These are phyloP conservation scores for Agapornis canus DNA, from an alignment of 2,797 vertebrate genomes.

Conservation along the genomic window DNA sequence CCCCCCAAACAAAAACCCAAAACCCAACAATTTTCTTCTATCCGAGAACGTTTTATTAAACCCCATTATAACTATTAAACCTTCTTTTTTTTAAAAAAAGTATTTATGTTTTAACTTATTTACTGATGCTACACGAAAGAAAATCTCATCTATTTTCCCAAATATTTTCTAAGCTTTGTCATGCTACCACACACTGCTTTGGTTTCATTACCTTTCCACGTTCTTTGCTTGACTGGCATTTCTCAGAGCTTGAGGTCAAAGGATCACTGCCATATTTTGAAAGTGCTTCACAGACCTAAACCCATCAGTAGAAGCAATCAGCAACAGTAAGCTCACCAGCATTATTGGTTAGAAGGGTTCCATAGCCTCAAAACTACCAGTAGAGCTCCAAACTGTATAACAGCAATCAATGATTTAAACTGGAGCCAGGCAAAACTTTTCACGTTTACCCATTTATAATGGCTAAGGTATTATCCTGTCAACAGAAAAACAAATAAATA, in stretches of 20 bases:
- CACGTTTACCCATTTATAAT: background rate
- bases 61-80: background rate
- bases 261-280: background rate
- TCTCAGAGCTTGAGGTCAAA: background rate
- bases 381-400: background rate
- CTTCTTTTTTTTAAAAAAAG: background rate
- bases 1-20: background rate
- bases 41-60: fast-evolving
- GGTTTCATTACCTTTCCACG: background rate
- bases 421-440: background rate
- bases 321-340: background rate
- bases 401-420: background rate
- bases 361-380: background rate
- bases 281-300: background rate
- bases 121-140: background rate
- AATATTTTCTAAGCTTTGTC: background rate
- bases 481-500: background rate
- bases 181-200: background rate
- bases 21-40: background rate
- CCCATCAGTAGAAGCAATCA: background rate
- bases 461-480: background rate
- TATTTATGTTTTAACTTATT: background rate
- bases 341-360: background rate
- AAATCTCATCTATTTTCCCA: background rate
- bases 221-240: background rate